Evolutionary conservation across 2,888 invertebrate species (phyloP), one percentile per base, ranked within the genome.

Genomic region (Chromoteleia sp.): DNA sequence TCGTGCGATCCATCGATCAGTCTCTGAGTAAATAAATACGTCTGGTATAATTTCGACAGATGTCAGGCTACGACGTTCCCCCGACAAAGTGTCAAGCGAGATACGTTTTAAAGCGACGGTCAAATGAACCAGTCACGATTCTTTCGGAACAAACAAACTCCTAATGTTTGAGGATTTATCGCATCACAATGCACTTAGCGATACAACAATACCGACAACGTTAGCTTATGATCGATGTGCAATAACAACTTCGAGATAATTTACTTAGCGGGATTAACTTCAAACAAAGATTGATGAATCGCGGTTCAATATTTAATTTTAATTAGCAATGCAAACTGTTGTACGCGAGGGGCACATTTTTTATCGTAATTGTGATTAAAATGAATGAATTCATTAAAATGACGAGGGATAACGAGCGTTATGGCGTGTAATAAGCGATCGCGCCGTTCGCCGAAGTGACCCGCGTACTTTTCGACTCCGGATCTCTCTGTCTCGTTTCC

Each of bases 21-120:
- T 8, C 65, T 58, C 45, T 45, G 59, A 59, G 56, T 50, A 71
- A 65, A 75, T 71, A 76, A 71, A 76, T 81, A 63, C 43, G 59
- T 65, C 39, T 43, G 39, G 30, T 58, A 76, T 67, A 76, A 76
- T 76, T 81, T 80, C 70, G 83, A 83, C 83, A 83, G 83, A 75
- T 81, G 83, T 77, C 83, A 77, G 56, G n/a, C 33, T 33, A 56
- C 21, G 50, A 50, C 17, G 63, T 73, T 8, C 8, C 74, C 70
- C 61, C 75, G 41, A 61, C 59, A 25, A 36, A 56, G 43, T 78
- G 67, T 77, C 83, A 80, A 74, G 56, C 52, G 56, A 63, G 74
- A 80, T 54, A 54, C 50, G 30, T 80, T 80, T 80, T 74, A 83
- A 76, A 81, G 43, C 25, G 67, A 30, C 39, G 48, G 58, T 21